phyloP scores from a whole-genome alignment of 2,888 invertebrate genomes.

The Protophormia terraenovae region DNA sequence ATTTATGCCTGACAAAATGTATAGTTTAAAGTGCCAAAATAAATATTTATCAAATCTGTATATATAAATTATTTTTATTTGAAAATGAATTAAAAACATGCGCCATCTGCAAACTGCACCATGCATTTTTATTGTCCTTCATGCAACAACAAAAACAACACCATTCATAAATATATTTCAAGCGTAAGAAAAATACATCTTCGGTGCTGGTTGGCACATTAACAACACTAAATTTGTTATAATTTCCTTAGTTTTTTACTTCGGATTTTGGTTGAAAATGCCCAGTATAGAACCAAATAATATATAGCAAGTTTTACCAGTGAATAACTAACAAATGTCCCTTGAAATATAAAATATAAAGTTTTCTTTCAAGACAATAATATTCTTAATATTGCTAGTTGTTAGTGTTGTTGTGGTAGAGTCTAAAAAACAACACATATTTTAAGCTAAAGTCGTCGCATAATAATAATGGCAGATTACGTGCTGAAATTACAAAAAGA shows the following conservation, averaged over 20 bases:
- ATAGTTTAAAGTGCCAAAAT: conserved; percentile 68
- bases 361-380: conserved; percentile 31
- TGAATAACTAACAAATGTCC: conserved; percentile 63
- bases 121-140: conserved; percentile 63
- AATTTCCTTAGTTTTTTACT: conserved; percentile 36
- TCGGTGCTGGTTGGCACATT: conserved; percentile 34
- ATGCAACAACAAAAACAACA: conserved; percentile 24
- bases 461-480: conserved; percentile 76
- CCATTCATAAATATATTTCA: no score
- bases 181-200: background rate
- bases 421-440: conserved; percentile 63
- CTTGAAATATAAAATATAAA: conserved; percentile 53
- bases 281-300: no score
- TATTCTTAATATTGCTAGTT: conserved; percentile 20
- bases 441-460: conserved; percentile 64
- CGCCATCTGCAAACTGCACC: conserved; percentile 67
- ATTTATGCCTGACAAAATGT: conserved; percentile 24
- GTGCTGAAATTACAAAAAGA: conserved; percentile 79
- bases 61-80: conserved; percentile 40
- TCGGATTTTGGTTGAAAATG: no score
- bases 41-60: conserved; percentile 70
- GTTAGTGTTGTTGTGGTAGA: conserved; percentile 4
- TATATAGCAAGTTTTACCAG: conserved; percentile 43
- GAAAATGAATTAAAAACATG: conserved; percentile 72
- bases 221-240: conserved; percentile 62